Evolutionary conservation across 2,888 invertebrate species (phyloP).

Genomic region (Drosophila diplacantha): DNA sequence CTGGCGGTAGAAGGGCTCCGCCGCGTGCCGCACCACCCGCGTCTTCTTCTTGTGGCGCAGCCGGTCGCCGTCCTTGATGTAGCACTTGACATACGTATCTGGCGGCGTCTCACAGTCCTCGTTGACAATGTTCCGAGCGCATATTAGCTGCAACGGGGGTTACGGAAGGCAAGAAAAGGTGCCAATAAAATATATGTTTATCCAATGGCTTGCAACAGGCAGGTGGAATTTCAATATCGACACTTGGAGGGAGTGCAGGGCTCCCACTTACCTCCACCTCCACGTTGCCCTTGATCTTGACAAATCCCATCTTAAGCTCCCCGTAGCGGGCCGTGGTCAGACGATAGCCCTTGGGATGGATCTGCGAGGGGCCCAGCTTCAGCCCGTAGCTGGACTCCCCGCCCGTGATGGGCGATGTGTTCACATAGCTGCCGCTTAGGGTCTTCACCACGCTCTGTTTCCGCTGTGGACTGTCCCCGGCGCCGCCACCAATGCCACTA

Average conservation of each 20-base stretch:
- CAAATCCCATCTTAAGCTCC: slow-evolving; percentile 91
- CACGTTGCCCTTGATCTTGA: slow-evolving; percentile 93
- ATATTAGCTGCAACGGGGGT: slow-evolving; percentile 79
- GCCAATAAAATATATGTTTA: slow-evolving; percentile 5
- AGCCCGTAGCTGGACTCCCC: slow-evolving; percentile 81
- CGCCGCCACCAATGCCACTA: not conserved
- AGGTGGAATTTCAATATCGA: not conserved
- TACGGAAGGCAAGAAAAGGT: not conserved
- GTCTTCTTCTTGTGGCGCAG: slow-evolving; percentile 96
- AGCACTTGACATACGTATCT: slow-evolving; percentile 96
- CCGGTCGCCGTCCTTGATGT: slow-evolving; percentile 91
- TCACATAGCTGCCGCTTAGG: slow-evolving; percentile 64
- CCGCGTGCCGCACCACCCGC: slow-evolving; percentile 87
- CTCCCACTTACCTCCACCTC: slow-evolving; percentile 87
- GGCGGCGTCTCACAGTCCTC: slow-evolving; percentile 85
- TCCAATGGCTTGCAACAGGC: not conserved
- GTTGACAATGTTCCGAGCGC: slow-evolving; percentile 83
- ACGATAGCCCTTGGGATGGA: slow-evolving; percentile 87
- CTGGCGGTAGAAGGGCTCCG: slow-evolving; percentile 91
- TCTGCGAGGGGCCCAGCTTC: slow-evolving; percentile 87
- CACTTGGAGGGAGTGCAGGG: not conserved
- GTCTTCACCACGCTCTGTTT: slow-evolving; percentile 68
- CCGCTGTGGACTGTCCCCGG: slow-evolving; percentile 53
- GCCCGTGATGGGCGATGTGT: slow-evolving; percentile 56
- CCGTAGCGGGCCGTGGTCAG: slow-evolving; percentile 85